These are phyloP conservation scores for Pholis gunnellus DNA, from an alignment of 2,113 vertebrate species.

Conservation along the genomic window DNA sequence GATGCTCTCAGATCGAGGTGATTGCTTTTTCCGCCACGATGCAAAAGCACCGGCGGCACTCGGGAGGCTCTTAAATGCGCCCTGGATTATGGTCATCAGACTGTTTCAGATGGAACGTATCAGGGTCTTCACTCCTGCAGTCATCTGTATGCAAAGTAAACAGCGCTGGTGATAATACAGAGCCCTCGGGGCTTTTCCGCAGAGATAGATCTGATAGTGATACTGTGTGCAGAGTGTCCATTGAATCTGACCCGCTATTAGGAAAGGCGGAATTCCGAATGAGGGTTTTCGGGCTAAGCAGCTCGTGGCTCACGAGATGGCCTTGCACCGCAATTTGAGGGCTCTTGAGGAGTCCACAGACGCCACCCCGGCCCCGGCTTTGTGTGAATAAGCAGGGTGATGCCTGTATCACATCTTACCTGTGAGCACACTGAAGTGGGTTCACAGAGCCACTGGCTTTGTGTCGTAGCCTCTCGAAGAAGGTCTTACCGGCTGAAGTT, in stretches of 20 bases:
- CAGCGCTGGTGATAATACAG: constrained; percentile 32
- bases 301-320: constrained; percentile 9
- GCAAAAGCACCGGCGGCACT: constrained; percentile 34
- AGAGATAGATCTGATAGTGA: constrained; percentile 43
- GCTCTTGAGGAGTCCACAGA: constrained; percentile 34
- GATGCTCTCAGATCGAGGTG: constrained; percentile 42
- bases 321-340: constrained; percentile 7
- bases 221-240: constrained; percentile 37
- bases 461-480: constrained; percentile 36
- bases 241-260: constrained; percentile 41
- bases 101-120: constrained; percentile 34
- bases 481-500: constrained; percentile 43
- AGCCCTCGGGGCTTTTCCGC: constrained; percentile 35
- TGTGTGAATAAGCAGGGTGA: constrained; percentile 22
- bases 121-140: constrained; percentile 14
- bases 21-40: constrained; percentile 53
- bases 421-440: constrained; percentile 20
- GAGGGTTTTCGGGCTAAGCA: constrained; percentile 34
- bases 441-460: constrained; percentile 26
- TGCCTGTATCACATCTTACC: constrained; percentile 22
- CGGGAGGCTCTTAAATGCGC: constrained; percentile 44
- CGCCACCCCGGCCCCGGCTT: neutral
- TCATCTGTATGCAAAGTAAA: constrained; percentile 65
- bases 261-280: constrained; percentile 30
- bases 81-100: constrained; percentile 44